A percentile compares a stretch with the other conserved stretches of the same genome.
phyloP scores from a whole-genome alignment of 2,797 vertebrate genomes.

The Pangasius mekongensis region DNA sequence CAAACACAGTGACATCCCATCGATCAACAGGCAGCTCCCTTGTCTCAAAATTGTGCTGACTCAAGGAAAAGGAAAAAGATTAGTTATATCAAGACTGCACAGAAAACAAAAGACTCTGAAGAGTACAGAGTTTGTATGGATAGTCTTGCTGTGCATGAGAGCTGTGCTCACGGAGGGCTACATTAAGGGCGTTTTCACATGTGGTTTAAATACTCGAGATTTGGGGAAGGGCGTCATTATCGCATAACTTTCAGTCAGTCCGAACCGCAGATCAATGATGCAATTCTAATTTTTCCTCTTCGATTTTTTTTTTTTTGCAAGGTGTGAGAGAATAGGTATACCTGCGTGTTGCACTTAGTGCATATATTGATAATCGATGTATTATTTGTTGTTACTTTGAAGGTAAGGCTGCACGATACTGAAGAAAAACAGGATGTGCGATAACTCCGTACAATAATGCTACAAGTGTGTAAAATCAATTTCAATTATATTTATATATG shows the following conservation, averaged over 20 bases:
- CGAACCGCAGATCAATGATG: not conserved
- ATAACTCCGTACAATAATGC: too few relatives aligned
- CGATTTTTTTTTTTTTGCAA: not conserved
- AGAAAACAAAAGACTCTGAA: not conserved
- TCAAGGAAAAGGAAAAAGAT: not conserved
- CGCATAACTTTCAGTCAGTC: not conserved
- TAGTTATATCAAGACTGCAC: not conserved
- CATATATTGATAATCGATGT: not conserved
- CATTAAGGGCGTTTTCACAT: conserved; percentile 5
- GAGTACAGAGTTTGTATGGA: not conserved
- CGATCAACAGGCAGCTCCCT: conserved; percentile 14
- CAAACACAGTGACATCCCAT: conserved; percentile 28
- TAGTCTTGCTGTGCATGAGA: not conserved
- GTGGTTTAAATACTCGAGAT: conserved; percentile 7
- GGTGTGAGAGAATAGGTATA: not conserved
- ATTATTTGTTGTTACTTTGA: not conserved
- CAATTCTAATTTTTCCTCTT: not conserved
- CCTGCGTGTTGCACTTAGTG: not conserved
- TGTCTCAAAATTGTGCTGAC: not conserved
- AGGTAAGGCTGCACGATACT: too few relatives aligned
- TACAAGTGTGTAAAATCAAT: too few relatives aligned
- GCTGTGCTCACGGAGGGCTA: not conserved
- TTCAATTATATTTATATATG: too few relatives aligned
- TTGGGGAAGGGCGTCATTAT: not conserved
- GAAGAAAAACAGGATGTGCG: too few relatives aligned